Conservation (phyloP, 2,797 vertebrate species). For the Eleutherodactylus coqui region DNA sequence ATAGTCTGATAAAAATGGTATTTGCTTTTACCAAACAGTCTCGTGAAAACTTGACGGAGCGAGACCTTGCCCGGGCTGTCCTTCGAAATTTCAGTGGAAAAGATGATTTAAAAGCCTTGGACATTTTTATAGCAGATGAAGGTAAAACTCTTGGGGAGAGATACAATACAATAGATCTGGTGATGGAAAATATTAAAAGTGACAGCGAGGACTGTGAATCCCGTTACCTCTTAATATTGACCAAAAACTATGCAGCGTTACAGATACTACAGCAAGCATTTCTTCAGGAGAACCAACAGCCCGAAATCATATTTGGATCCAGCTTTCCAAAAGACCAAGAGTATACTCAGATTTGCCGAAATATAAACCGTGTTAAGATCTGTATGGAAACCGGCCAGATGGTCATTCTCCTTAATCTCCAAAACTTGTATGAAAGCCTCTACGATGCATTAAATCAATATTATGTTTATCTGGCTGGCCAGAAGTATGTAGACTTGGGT, state of each 20-base stretch:
- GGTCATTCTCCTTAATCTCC: constrained; percentile 92
- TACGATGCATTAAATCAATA: constrained; percentile 98
- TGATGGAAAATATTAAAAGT: constrained; percentile 84
- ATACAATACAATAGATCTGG: constrained; percentile 79
- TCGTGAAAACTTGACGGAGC: constrained; percentile 72
- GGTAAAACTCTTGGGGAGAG: constrained; percentile 67
- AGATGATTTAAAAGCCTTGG: constrained; percentile 80
- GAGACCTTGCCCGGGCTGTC: constrained; percentile 80
- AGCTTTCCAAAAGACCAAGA: constrained; percentile 96
- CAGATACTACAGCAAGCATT: constrained; percentile 90
- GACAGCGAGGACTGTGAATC: constrained; percentile 82
- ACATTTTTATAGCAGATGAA: constrained; percentile 77
- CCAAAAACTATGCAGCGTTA: constrained; percentile 90
- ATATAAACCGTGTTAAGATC: constrained; percentile 94
- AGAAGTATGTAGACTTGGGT: constrained; percentile 95
- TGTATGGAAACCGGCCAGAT: constrained; percentile 96
- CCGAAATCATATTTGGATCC: constrained; percentile 96
- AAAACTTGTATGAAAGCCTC: constrained; percentile 97
- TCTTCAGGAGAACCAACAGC: constrained; percentile 78
- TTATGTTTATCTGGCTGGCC: constrained; percentile 91
- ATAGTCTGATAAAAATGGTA: constrained; percentile 97
- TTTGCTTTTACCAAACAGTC: constrained; percentile 81
- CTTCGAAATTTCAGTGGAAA: constrained; percentile 94
- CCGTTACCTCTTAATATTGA: constrained; percentile 91
- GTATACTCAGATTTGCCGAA: constrained; percentile 94